Evolutionary conservation across 2,113 vertebrate genomes (phyloP), one percentile per base, ranked within the genome.

Genomic region (Siphamia tubifer): DNA sequence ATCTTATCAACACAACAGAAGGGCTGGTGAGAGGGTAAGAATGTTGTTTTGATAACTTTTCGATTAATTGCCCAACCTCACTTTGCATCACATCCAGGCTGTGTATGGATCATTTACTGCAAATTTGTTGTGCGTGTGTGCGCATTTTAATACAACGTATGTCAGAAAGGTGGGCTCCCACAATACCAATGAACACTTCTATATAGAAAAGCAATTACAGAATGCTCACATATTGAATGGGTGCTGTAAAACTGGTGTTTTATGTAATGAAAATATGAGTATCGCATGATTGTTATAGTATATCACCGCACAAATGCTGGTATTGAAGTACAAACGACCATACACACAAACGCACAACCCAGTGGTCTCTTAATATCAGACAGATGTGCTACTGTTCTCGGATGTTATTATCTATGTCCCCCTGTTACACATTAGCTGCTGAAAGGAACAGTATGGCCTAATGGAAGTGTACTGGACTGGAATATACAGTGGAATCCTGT

Each of bases 391-490:
- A 21, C 57, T 74, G 34, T 82, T 81, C 73, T 72, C 58, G 56
- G 81, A 67, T 57, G 72, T 77, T 81, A 74, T 83, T 75, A 81
- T 79, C 83, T 68, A 21, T 52, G 45, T 75, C 68, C 63, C 76
- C 72, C 20, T 68, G 74, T 75, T 78, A 55, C 74, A 83, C 77
- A 83, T 86, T 85, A 82, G 81, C 68, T 47, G 70, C 78, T 80
- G 85, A 87, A 77, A 69, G 82, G 74, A 85, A 79, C 82, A 79
- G 73, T 77, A 58, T 68, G 80, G 69, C 62, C 82, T 74, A 81
- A 85, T 77, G 80, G 55, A 85, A 73, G 81, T 74, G 77, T 77
- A 80, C 77, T 80, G 78, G 79, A 73, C 76, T 87, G 78, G 71
- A 88, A 89, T 89, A 78, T 82, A 89, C 45, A 48, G 45, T 48